Base-by-base conservation (phyloP, 1,140 invertebrate genomes). In the Maniola jurtina region DNA sequence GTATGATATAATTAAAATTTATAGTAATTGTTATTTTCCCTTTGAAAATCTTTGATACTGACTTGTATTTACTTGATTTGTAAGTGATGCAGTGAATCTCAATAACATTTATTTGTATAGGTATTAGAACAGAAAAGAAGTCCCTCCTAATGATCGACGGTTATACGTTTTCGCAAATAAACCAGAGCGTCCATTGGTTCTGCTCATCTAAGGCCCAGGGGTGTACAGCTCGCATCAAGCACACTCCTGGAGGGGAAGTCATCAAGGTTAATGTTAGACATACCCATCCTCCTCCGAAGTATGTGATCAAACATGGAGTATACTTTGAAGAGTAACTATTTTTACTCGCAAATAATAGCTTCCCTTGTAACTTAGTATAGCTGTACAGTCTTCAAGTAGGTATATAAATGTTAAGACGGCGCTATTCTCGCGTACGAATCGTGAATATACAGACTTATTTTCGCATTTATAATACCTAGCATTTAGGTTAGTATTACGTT, bases 101-200 rank as follows among this genome's bases (percentile, higher is more conserved):
- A 40, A 40, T 47, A 47, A 1, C 2, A 13, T n/a, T n/a, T 47
- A 25, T 55, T 55, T 55, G 11, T 34, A 13, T 34, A 55, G 52
- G 52, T 55, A 55, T 6, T 7, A 16, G 16, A 55, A 55, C 48
- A 52, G 48, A 16, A 6, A 83, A 83, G 64, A 84, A 83, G 55
- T 73, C 61, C 14, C 64, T 84, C 6, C 36, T 87, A 7, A 83
- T 85, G 83, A 61, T 84, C 7, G 70, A 83, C 8, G 74, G 75
- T 5, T 85, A 82, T 36, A 84, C 80, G 16, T 86, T 83, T 55
- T 81, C 76, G 7, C 80, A 85, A 60, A 75, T 80, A 10, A 83
- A 83, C 52, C 68, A 82, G 15, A 73, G 56, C 4, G 35, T 58
- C 0, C 72, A 81, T 50, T 86, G 83, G 83, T 59, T 72, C 9